phyloP scores from a whole-genome alignment of 2,888 invertebrate species.

The Hyposoter dolosus region DNA sequence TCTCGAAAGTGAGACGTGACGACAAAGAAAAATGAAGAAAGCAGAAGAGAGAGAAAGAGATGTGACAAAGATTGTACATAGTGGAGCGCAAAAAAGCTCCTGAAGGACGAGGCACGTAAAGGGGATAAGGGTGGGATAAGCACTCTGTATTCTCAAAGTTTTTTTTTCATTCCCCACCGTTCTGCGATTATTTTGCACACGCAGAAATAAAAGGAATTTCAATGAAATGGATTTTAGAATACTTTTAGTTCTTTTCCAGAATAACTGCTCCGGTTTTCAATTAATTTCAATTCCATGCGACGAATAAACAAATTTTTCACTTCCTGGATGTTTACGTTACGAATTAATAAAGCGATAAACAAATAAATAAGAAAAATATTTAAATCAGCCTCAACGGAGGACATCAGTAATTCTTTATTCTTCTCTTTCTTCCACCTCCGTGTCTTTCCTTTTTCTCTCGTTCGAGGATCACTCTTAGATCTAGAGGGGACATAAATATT shows the following conservation, averaged over 20 bases:
- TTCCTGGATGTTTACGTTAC: not conserved
- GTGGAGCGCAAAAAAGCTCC: conserved; percentile 44
- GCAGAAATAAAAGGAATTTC: not conserved
- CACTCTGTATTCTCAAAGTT: conserved; percentile 39
- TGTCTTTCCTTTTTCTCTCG: conserved; percentile 7
- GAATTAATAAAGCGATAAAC: not conserved
- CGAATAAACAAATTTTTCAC: not conserved
- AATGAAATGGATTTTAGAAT: not conserved
- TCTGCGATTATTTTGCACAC: conserved; percentile 6
- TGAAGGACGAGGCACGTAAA: conserved; percentile 66
- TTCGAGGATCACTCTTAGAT: conserved; percentile 13
- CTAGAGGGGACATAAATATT: conserved; percentile 52
- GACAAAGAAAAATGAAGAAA: not conserved
- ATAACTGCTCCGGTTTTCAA: not conserved
- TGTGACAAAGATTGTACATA: conserved; percentile 40
- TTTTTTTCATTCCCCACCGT: conserved; percentile 12
- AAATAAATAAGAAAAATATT: conserved; percentile 2
- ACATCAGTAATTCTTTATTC: not conserved
- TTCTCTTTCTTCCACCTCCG: not conserved
- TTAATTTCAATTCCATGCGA: not conserved
- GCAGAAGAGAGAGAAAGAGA: conserved; percentile 9
- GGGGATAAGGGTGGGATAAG: conserved; percentile 68
- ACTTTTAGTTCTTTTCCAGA: not conserved
- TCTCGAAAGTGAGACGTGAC: conserved; percentile 35
- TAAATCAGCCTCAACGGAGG: not conserved